Base-by-base conservation (phyloP, 2,797 vertebrate genomes). In the Bradypodion pumilum region DNA sequence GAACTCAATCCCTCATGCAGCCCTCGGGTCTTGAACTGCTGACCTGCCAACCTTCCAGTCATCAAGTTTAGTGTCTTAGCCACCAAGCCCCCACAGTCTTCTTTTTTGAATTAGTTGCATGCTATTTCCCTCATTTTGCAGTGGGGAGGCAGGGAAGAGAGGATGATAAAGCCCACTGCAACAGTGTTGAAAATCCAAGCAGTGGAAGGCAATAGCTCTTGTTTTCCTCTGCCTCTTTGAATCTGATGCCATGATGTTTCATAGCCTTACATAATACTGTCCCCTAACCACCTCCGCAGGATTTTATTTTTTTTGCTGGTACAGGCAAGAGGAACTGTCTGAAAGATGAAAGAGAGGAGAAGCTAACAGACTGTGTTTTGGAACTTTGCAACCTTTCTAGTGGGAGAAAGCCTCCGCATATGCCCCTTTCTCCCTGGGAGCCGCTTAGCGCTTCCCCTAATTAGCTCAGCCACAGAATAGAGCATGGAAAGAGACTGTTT, bases 71-170 rank as follows among this genome's bases (percentile, higher is more conserved):
- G n/a, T n/a, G n/a, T n/a, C n/a, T n/a, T n/a, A n/a, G n/a, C n/a
- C n/a, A n/a, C n/a, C n/a, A n/a, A 7, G 69, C 70, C 42, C 52
- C 6, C n/a, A 77, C 49, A 70, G 37, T 12, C 37, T 6, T 59
- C 46, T 25, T 78, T 49, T 86, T 23, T 13, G 60, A 78, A 68
- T 82, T 82, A 78, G 68, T 60, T 37, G 60, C 32, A 72, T 12
- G 12, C 23, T 60, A n/a, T 73, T 78, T 29, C n/a, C n/a, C 70
- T n/a, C 29, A 40, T 40, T 69, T 69, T 69, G 7, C 37, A 42
- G 19, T n/a, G n/a, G 68, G 21, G 1, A 25, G 10, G 68, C 35
- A 27, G 8, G 23, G 35, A 40, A 10, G 65, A 27, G 29, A 60
- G 16, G 65, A 27, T 27, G 59, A 21, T 56, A 56, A 56, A 37